Evolutionary conservation across 2,888 invertebrate species (phyloP).

Genomic region (Lingula anatina): DNA sequence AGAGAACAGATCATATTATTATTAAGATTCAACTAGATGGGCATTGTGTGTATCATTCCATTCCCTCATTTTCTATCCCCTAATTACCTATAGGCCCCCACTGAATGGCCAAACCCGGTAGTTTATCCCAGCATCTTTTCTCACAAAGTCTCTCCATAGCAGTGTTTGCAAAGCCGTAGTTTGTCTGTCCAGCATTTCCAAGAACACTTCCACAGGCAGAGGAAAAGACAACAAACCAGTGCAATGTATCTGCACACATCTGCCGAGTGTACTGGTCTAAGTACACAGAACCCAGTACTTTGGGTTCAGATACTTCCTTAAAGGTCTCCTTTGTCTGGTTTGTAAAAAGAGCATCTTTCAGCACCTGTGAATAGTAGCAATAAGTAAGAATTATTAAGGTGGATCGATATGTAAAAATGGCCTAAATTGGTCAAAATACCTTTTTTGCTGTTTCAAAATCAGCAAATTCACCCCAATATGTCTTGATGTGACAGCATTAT

Average conservation of each 20-base stretch:
- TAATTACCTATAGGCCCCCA: constrained; percentile 99
- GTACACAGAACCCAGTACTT: constrained; percentile 76
- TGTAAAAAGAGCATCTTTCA: constrained; percentile 81
- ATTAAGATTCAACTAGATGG: too few species aligned
- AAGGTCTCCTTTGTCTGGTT: constrained; percentile 78
- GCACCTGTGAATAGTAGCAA: constrained; percentile 61
- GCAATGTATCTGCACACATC: constrained; percentile 66
- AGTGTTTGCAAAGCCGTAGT: constrained; percentile 96
- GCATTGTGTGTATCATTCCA: too few species aligned
- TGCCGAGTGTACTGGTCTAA: constrained; percentile 76
- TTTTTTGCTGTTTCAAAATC: too few species aligned
- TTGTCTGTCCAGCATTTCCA: constrained; percentile 93
- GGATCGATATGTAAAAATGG: too few species aligned
- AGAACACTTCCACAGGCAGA: constrained; percentile 93
- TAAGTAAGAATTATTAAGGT: too few species aligned
- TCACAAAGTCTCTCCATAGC: constrained; percentile 95
- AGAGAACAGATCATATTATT: too few species aligned
- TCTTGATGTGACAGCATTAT: too few species aligned
- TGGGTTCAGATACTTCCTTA: constrained; percentile 72
- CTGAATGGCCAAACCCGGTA: constrained; percentile 88
- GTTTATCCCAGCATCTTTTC: constrained; percentile 72
- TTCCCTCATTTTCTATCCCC: constrained; percentile 82
- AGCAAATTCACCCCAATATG: too few species aligned
- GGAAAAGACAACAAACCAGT: constrained; percentile 94
- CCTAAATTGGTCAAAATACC: too few species aligned